Evolutionary conservation across 2,888 invertebrate species (phyloP), one percentile per base, ranked within the genome.

Genomic region (Leistus spinibarbis): DNA sequence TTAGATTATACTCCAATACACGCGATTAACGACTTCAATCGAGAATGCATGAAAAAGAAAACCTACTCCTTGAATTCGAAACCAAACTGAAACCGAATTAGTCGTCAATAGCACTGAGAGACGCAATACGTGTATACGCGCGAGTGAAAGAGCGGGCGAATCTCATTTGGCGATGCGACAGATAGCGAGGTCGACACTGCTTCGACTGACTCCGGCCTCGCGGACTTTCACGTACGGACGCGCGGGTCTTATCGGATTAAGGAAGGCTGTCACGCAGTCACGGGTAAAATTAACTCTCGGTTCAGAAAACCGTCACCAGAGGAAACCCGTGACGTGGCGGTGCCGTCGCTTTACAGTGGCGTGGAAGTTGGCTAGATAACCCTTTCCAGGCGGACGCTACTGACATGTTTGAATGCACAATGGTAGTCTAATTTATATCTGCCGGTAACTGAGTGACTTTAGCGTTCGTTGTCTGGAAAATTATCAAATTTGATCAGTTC

Each of bases 201-300:
- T 7, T 7, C 40, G 40, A 40, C 40, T 40, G 40, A 53, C 40
- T 60, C 16, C 53, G 54, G 22, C 69, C 56, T 57, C 24, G 16
- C 54, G 23, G 22, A 19, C 54, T 54, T 72, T 72, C 72, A 72
- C 72, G 72, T 72, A 72, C 72, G 72, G 66, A 72, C 65, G 72
- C 65, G 72, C 72, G 65, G 77, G 78, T 77, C 79, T 80, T 81
- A 82, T 81, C 82, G 80, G 82, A 82, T 82, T 81, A 81, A 79
- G 79, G 78, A 22, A 78, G 78, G 78, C 79, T 79, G 76, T 79
- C 79, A 80, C 77, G 81, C 82, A 80, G 81, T 81, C 81, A 81
- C 78, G 79, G 78, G 80, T 82, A 83, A 82, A 83, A 82, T 82
- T 82, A 82, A 83, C 72, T 72, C 72, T 72, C 72, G 65, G 72